Evolutionary conservation across 1,140 invertebrate genomes (phyloP).

Genomic region (Pseudomyrmex pallidus): DNA sequence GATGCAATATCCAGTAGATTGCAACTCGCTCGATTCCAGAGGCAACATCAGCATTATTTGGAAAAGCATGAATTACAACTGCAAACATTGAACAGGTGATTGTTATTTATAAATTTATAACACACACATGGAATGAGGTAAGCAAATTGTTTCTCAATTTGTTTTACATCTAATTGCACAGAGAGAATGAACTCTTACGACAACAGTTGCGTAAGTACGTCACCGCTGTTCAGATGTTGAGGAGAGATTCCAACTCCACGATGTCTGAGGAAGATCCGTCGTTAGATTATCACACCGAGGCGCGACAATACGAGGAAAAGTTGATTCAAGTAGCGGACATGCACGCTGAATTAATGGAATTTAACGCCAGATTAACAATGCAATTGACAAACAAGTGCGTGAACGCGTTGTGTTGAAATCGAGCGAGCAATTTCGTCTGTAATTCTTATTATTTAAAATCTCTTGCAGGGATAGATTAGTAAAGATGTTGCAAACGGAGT

Average conservation of each 20-base stretch:
- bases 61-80: slow-evolving; percentile 83
- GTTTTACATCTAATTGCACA: slow-evolving; percentile 78
- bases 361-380: slow-evolving; percentile 89
- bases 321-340: slow-evolving; percentile 97
- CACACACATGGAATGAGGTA: not conserved
- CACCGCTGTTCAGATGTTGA: slow-evolving; percentile 94
- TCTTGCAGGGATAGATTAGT: slow-evolving; percentile 88
- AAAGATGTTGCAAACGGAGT: slow-evolving; percentile 88
- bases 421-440: not conserved
- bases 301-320: slow-evolving; percentile 94
- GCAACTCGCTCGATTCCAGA: slow-evolving; percentile 81
- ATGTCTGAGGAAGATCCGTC: slow-evolving; percentile 81
- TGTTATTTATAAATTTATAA: not conserved
- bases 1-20: slow-evolving; percentile 80
- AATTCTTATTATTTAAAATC: not conserved
- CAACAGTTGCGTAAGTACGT: slow-evolving; percentile 96
- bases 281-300: slow-evolving; percentile 89
- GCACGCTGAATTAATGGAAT: slow-evolving; percentile 98
- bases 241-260: slow-evolving; percentile 86
- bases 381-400: slow-evolving; percentile 80
- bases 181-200: slow-evolving; percentile 95
- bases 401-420: not conserved
- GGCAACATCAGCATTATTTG: slow-evolving; percentile 83
- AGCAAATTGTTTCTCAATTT: not conserved
- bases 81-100: slow-evolving; percentile 81